Evolutionary conservation across 2,888 invertebrate genomes (phyloP).

Genomic region (Strigamia maritima): DNA sequence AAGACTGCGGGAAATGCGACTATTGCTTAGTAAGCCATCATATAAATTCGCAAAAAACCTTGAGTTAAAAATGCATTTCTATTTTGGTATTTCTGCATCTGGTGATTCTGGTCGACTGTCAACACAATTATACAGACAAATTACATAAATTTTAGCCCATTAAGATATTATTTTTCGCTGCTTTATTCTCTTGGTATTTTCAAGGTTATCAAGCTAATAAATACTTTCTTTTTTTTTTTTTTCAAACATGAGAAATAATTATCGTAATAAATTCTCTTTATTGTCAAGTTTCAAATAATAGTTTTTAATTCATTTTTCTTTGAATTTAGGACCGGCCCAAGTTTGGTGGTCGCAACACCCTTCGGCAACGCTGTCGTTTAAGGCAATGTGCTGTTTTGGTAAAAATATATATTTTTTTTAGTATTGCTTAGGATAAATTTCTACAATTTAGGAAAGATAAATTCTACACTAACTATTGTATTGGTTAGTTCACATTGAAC

Average conservation of each 20-base stretch:
- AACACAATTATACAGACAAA: no score
- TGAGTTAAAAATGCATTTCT: no score
- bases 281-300: background rate
- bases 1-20: slow-evolving; percentile 40
- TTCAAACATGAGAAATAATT: background rate
- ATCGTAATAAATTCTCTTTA: background rate
- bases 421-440: no score
- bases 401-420: background rate
- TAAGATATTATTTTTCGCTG: no score
- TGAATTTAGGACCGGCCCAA: slow-evolving; percentile 35
- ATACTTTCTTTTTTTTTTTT: background rate
- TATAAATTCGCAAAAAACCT: background rate
- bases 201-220: background rate
- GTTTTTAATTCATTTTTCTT: background rate
- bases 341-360: slow-evolving; percentile 38
- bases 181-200: background rate
- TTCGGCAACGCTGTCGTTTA: slow-evolving; percentile 37
- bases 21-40: slow-evolving; percentile 35
- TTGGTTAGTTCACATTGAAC: no score
- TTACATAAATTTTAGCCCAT: no score
- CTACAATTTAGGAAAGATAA: no score
- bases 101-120: no score
- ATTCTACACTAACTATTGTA: no score
- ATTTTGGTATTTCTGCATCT: no score
- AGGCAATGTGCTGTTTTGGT: slow-evolving; percentile 39